These are phyloP conservation scores for Antheraea pernyi DNA, from an alignment of 1,140 invertebrate genomes.

Conservation along the genomic window DNA sequence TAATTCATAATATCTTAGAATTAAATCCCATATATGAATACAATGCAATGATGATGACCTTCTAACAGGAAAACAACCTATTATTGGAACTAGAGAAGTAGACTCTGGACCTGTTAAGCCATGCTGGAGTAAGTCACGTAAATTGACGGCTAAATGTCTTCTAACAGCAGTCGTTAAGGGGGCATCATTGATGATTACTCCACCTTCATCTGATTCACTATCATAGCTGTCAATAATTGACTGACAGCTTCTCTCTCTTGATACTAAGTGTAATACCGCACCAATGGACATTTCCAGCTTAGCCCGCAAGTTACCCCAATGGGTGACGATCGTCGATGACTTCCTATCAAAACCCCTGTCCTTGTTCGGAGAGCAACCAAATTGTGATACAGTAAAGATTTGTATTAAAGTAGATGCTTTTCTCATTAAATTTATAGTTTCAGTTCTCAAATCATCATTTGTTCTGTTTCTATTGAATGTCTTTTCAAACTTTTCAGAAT, in stretches of 20 bases:
- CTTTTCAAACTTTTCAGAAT: conserved; percentile 85
- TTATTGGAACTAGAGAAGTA: conserved; percentile 92
- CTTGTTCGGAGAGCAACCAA: conserved; percentile 96
- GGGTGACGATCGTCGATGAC: conserved; percentile 88
- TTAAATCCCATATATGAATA: conserved; percentile 73
- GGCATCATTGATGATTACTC: conserved; percentile 69
- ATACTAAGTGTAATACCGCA: conserved; percentile 85
- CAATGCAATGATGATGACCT: conserved; percentile 78
- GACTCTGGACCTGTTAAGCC: conserved; percentile 88
- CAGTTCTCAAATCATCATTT: conserved; percentile 67
- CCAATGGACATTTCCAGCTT: conserved; percentile 94
- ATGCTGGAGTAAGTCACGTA: conserved; percentile 96
- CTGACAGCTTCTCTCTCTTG: conserved; percentile 72
- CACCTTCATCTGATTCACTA: conserved; percentile 80
- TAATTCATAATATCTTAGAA: conserved; percentile 67
- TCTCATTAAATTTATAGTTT: conserved; percentile 91
- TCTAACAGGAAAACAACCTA: conserved; percentile 91
- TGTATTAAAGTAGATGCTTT: conserved; percentile 93
- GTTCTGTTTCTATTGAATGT: conserved; percentile 55
- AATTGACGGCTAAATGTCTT: conserved; percentile 92
- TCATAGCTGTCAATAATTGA: conserved; percentile 73
- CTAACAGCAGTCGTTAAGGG: conserved; percentile 91
- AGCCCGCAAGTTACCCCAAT: conserved; percentile 96
- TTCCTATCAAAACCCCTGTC: conserved; percentile 91
- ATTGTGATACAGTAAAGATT: conserved; percentile 95